A percentile compares a stretch with the other conserved stretches of the same genome.
phyloP scores from a whole-genome alignment of 2,797 vertebrate species.

The Pyrocephalus nanus region DNA sequence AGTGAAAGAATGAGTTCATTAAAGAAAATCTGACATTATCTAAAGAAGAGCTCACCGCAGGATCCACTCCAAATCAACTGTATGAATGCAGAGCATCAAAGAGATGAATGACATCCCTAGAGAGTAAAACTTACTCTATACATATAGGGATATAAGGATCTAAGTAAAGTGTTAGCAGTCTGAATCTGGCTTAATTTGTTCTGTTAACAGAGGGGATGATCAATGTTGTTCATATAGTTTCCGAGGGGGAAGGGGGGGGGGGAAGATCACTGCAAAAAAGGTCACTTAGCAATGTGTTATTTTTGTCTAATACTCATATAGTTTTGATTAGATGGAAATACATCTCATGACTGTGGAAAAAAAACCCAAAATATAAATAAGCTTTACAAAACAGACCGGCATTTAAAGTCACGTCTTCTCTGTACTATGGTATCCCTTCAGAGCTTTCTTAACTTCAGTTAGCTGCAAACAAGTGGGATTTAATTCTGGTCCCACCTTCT shows the following conservation, averaged over 20 bases:
- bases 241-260: neutral
- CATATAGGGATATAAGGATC: neutral
- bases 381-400: neutral
- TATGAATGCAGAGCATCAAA: neutral
- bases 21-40: neutral
- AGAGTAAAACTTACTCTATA: neutral
- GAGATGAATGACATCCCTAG: neutral
- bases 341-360: neutral
- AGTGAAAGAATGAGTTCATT: neutral
- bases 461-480: neutral
- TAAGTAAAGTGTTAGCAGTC: neutral
- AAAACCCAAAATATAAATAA: neutral
- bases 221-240: neutral
- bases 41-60: neutral
- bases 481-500: neutral
- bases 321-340: neutral
- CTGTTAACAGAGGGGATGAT: neutral
- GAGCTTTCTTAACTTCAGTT: neutral
- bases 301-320: neutral
- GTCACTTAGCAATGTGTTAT: neutral
- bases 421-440: neutral
- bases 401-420: neutral
- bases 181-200: neutral
- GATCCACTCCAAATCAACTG: neutral
- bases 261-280: neutral